A percentile compares a stretch with the other conserved stretches of the same genome.
phyloP scores from a whole-genome alignment of 2,113 vertebrate species.

The Irena cyanogastra region DNA sequence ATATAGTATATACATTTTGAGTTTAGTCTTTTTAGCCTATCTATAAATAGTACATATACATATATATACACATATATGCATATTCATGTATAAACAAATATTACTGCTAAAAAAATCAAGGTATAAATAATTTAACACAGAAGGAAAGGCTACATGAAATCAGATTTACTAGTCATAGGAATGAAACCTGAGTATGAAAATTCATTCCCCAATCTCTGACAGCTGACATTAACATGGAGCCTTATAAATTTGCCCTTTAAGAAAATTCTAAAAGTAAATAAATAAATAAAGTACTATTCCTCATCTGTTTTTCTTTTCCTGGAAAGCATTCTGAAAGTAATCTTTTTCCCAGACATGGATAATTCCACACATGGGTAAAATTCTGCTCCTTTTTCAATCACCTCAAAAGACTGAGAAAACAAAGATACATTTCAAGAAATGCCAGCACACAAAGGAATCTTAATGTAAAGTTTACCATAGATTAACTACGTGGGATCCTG shows the following conservation, averaged over 20 bases:
- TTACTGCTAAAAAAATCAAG: not conserved
- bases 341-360: constrained; percentile 63
- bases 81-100: not conserved
- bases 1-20: not conserved
- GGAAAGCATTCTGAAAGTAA: constrained; percentile 31
- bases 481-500: not conserved
- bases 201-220: not conserved
- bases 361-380: constrained; percentile 44
- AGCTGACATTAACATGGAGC: constrained; percentile 12
- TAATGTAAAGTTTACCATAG: not conserved
- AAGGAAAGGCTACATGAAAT: not conserved
- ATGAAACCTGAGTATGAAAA: constrained; percentile 20
- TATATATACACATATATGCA: not conserved
- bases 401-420: constrained; percentile 22
- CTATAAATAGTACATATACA: not conserved
- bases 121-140: not conserved
- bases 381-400: constrained; percentile 28
- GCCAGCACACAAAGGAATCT: not conserved
- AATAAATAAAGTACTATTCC: constrained; percentile 16
- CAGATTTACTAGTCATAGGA: not conserved
- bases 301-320: constrained; percentile 64
- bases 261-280: constrained; percentile 23
- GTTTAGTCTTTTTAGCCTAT: not conserved
- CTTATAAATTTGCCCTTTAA: constrained; percentile 24
- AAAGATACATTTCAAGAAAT: constrained; percentile 31